Evolutionary conservation across 92 coral and sea anemone species (phyloP), one percentile per base, ranked within the genome.

Genomic region (Pocillopora grandis): DNA sequence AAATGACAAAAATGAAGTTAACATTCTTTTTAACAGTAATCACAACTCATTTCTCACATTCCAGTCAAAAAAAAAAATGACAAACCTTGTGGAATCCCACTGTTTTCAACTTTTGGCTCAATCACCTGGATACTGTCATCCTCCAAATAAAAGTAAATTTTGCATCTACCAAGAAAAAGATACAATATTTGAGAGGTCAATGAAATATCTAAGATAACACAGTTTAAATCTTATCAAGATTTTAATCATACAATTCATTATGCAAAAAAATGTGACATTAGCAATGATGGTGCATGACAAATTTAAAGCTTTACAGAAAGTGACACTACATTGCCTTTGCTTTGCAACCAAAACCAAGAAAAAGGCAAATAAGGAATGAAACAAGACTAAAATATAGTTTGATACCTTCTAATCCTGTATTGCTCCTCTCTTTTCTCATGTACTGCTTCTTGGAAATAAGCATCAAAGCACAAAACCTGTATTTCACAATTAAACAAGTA

Each of bases 71-170:
- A 42, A 42, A 42, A 42, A 3, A 42, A 42, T 42, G 1, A 76
- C 87, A 87, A 77, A 93, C 98, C 99, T 94, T 96, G 99, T n/a
- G 99, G 99, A 78, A 96, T 94, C 18, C 99, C 99, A 89, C 99
- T 96, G 78, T 96, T 96, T 70, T 91, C 89, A 74, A 96, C 91
- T 92, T 94, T 96, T 59, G 94, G 96, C 79, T 96, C 98, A 89
- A 89, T 96, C 15, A 96, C 98, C 82, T 96, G 98, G 48, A 96
- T 90, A 77, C 98, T 94, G 86, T 96, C 98, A 87, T 96, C 98
- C 81, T 96, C 98, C 76, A 96, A 91, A 85, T 96, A 92, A 70
- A 96, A 96, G 87, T 96, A 96, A 55, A 96, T 94, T 86, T 92
- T 96, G 85, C 98, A 96, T 84, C 98, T 96, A 62, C 56, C 72